Evolutionary conservation across 1,140 invertebrate genomes (phyloP).

Genomic region (Brachionus manjavacas): DNA sequence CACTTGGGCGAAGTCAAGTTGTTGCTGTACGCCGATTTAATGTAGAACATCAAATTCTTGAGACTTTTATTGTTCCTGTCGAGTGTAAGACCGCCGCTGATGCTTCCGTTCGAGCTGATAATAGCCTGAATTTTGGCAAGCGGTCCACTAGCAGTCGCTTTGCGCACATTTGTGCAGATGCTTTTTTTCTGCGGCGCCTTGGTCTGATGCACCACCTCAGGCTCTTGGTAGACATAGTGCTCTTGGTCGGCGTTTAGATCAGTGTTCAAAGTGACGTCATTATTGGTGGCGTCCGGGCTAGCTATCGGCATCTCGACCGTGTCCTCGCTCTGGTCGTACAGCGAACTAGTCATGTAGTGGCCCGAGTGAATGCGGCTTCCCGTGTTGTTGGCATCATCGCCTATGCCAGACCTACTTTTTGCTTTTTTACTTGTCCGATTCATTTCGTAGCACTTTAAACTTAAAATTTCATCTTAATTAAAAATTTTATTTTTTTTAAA

Average conservation of each 20-base stretch:
- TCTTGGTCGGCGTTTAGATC: neutral
- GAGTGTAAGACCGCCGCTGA: constrained; percentile 24
- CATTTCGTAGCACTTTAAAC: neutral
- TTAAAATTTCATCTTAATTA: constrained; percentile 5
- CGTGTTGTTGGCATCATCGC: neutral
- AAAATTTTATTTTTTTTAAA: neutral
- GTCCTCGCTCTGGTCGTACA: constrained; percentile 22
- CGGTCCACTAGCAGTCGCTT: neutral
- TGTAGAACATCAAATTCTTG: constrained; percentile 32
- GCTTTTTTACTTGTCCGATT: constrained; percentile 8
- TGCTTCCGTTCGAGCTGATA: constrained; percentile 1
- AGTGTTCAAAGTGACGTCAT: constrained; percentile 34
- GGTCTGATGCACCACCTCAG: neutral
- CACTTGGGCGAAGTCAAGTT: constrained; percentile 79
- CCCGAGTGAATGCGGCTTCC: constrained; percentile 21
- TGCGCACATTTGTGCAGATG: neutral
- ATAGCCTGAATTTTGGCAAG: neutral
- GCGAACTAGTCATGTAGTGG: constrained; percentile 33
- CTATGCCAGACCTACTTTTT: neutral
- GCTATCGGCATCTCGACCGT: constrained; percentile 37
- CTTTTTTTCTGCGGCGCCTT: neutral
- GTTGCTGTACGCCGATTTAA: constrained; percentile 23
- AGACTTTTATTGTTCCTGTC: constrained; percentile 33
- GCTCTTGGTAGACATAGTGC: neutral
- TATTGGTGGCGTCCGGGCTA: constrained; percentile 36